Evolutionary conservation across 2,888 invertebrate genomes (phyloP).

Genomic region (Auanema sp.): DNA sequence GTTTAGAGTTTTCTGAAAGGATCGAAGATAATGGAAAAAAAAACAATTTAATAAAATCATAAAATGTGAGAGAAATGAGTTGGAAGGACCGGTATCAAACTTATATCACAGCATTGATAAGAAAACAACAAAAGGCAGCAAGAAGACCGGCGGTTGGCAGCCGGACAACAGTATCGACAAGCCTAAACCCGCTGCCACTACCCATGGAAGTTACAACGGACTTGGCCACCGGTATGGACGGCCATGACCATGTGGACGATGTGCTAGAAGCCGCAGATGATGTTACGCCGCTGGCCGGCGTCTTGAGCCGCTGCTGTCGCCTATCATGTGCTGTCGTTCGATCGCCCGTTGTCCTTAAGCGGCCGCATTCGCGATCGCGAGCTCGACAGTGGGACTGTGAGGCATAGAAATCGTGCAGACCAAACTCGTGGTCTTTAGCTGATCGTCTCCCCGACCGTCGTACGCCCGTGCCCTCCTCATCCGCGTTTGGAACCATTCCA

Average conservation of each 20-base stretch:
- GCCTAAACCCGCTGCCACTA: too few species aligned
- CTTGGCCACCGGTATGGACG: too few species aligned
- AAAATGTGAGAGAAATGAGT: background rate
- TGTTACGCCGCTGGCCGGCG: background rate
- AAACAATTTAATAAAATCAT: background rate
- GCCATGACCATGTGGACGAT: too few species aligned
- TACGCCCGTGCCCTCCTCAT: background rate
- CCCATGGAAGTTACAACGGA: too few species aligned
- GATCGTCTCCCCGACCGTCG: too few species aligned
- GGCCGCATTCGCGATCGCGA: constrained; percentile 30
- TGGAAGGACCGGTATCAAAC: background rate
- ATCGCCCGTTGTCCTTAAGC: too few species aligned
- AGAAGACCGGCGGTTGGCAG: too few species aligned
- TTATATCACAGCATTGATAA: background rate
- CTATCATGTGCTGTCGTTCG: too few species aligned
- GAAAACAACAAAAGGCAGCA: constrained; percentile 2
- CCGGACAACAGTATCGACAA: too few species aligned
- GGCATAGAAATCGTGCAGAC: constrained; percentile 55
- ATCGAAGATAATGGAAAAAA: background rate
- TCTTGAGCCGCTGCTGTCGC: too few species aligned
- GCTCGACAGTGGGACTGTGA: constrained; percentile 48
- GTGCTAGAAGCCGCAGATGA: background rate
- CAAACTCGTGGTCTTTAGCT: constrained; percentile 11
- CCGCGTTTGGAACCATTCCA: constrained; percentile 28
- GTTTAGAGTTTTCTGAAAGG: background rate